phyloP scores from a whole-genome alignment of 2,888 invertebrate genomes.

The Pterobdella sp. region DNA sequence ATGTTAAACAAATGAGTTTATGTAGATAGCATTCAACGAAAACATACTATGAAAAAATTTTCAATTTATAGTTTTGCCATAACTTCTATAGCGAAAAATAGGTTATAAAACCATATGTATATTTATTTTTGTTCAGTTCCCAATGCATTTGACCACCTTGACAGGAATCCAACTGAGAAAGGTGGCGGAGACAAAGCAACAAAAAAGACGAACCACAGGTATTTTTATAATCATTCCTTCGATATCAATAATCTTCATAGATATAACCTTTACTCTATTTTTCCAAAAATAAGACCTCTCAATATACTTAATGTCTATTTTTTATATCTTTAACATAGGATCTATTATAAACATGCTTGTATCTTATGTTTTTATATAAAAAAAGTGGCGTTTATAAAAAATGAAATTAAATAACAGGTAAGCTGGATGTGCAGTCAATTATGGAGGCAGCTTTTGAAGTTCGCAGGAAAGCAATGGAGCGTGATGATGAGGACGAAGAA shows the following conservation, averaged over 20 bases:
- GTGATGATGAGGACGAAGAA: constrained; percentile 4
- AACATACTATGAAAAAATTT: no score
- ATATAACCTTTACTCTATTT: background rate
- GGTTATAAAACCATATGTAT: no score
- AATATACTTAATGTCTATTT: background rate
- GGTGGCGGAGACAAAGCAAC: constrained; percentile 69
- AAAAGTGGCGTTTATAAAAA: no score
- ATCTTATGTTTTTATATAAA: no score
- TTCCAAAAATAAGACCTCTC: background rate
- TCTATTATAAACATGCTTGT: background rate
- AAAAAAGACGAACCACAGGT: constrained; percentile 51
- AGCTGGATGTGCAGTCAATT: background rate
- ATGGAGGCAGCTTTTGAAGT: constrained; percentile 8
- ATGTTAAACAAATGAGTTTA: no score
- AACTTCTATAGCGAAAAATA: no score
- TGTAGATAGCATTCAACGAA: no score
- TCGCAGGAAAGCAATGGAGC: constrained; percentile 10
- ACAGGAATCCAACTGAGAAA: constrained; percentile 81
- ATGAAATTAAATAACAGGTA: background rate
- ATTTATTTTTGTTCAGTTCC: no score
- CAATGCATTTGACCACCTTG: no score
- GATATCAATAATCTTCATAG: background rate
- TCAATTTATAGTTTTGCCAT: no score
- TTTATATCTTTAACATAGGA: background rate
- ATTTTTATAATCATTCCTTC: background rate